Base-by-base conservation (phyloP, 1,140 invertebrate genomes). In the Drosophila tani region DNA sequence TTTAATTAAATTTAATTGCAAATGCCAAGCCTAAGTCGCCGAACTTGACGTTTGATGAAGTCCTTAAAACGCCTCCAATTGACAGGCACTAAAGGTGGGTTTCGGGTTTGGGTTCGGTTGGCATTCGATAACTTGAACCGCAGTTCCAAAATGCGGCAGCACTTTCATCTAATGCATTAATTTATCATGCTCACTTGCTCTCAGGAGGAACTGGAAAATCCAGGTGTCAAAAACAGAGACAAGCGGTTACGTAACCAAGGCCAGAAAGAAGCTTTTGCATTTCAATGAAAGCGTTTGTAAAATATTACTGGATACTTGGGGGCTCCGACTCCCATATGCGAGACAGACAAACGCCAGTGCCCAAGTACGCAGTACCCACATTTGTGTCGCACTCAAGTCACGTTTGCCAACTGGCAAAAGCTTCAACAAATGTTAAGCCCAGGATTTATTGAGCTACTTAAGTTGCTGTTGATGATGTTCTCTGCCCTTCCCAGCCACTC, bases 1-100 rank as follows among this genome's bases (percentile, higher is more conserved):
- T 88, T 90, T 88, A 88, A 88, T 88, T 88, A 88, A 88, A 90
- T 90, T 88, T 88, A 88, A 88, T 88, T 88, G 77, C 85, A 90
- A 88, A 84, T 85, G 79, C 82, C 82, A 53, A 56, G 50, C 41
- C 43, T 17, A 49, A 41, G 49, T 17, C 78, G 63, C 15, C 29
- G 19, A 47, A 70, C 60, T 71, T 79, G 81, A 81, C 63, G 67
- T 73, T 83, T 79, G 73, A 82, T 80, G 71, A 79, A 76, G 63
- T 49, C 70, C 15, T n/a, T n/a, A 14, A 49, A 29, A 9, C 17
- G 35, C 27, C 21, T 24, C 3, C 40, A 58, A 73, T 59, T 27
- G 53, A 70, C 35, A 50, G 19, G n/a, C 19, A 45, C 8, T 65
- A 21, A 38, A n/a, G 14, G 21, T 49, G 40, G 65, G 11, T 6